Percentiles rank a stretch among this genome's conserved stretches.
phyloP scores from a whole-genome alignment of 1,140 invertebrate species.

The Chlorops oryzae region DNA sequence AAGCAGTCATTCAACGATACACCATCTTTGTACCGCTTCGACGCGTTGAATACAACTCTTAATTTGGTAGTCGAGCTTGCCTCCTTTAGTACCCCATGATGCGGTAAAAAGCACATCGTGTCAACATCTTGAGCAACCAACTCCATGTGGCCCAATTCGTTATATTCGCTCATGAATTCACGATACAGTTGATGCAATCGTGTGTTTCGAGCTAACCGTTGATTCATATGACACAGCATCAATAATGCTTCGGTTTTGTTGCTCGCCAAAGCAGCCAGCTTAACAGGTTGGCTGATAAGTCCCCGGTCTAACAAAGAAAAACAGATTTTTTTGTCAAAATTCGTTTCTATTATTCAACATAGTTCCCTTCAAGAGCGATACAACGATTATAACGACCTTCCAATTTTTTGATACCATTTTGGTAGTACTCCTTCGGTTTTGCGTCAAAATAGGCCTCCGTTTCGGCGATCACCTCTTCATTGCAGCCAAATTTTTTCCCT shows the following conservation, averaged over 20 bases:
- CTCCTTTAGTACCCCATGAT: conserved; percentile 39
- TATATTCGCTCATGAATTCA: not conserved
- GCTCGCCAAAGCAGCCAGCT: not conserved
- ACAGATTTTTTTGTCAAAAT: no score
- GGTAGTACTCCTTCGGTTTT: no score
- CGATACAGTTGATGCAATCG: not conserved
- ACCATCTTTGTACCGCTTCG: conserved; percentile 15
- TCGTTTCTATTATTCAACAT: no score
- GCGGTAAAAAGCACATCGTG: conserved; percentile 34
- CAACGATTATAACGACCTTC: no score
- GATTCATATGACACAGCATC: not conserved
- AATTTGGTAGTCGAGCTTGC: conserved; percentile 32
- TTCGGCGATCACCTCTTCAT: no score
- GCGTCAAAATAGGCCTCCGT: no score
- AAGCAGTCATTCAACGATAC: conserved; percentile 35
- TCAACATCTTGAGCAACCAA: not conserved
- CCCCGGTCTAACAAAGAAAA: no score
- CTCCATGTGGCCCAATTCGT: not conserved
- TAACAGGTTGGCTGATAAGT: no score
- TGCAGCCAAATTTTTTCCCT: no score
- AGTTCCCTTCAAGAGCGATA: no score
- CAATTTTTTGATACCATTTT: no score
- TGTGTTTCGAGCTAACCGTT: not conserved
- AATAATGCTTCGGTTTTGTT: not conserved
- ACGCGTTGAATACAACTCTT: conserved; percentile 39